A percentile compares a stretch with the other conserved stretches of the same genome.
phyloP scores from a whole-genome alignment of 2,797 vertebrate genomes.

The Sebastes elongatus region DNA sequence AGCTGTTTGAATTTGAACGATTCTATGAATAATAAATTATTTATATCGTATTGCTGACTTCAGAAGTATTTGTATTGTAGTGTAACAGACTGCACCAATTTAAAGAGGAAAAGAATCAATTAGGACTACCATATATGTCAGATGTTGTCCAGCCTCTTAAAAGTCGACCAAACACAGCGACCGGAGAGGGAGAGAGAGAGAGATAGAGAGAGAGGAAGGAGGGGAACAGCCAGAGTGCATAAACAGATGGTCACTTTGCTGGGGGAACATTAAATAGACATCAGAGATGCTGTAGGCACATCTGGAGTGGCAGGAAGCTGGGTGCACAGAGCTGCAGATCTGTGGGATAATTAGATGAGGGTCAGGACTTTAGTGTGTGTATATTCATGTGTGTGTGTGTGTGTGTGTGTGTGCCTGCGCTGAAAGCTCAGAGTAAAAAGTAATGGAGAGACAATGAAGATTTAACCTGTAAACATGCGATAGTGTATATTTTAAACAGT shows the following conservation, averaged over 20 bases:
- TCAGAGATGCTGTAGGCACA: slow-evolving; percentile 76
- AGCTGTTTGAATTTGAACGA: background rate
- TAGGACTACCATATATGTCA: slow-evolving; percentile 12
- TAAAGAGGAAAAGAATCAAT: slow-evolving; percentile 32
- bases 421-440: slow-evolving; percentile 8
- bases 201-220: slow-evolving; percentile 10
- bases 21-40: background rate
- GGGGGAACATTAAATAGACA: slow-evolving; percentile 77
- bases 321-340: slow-evolving; percentile 56
- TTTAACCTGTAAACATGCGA: slow-evolving; percentile 1
- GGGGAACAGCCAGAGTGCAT: slow-evolving; percentile 42
- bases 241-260: slow-evolving; percentile 75
- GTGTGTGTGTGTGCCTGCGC: background rate
- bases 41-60: background rate
- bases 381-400: background rate
- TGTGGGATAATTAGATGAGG: slow-evolving; percentile 68
- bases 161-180: slow-evolving; percentile 21
- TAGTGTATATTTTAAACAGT: background rate
- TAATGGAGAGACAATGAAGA: background rate
- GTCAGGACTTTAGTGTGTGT: slow-evolving; percentile 25
- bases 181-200: slow-evolving; percentile 15
- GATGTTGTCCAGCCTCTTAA: slow-evolving; percentile 13
- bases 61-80: background rate
- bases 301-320: slow-evolving; percentile 76
- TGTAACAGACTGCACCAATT: background rate